phyloP scores from a whole-genome alignment of 2,888 invertebrate genomes.

The Congeria kusceri region DNA sequence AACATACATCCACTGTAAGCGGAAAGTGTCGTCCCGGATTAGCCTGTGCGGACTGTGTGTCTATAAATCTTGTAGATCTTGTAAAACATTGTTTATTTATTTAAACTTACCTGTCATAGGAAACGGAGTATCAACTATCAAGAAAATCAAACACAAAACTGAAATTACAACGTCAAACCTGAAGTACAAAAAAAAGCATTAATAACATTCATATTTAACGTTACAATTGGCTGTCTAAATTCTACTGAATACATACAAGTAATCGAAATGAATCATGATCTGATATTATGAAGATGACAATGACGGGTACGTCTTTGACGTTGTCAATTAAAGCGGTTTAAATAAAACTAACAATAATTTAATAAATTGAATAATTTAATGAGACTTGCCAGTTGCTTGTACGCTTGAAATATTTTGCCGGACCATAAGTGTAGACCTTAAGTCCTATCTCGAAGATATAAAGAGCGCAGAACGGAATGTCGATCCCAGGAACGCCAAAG shows the following conservation, averaged over 20 bases:
- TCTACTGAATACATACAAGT: not conserved
- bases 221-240: not conserved
- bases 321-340: too few species aligned
- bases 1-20: too few species aligned
- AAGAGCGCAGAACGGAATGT: constrained; percentile 84
- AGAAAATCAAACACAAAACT: not conserved
- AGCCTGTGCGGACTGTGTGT: too few species aligned
- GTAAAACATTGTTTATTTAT: too few species aligned
- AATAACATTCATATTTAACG: not conserved
- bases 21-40: too few species aligned
- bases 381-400: constrained; percentile 85
- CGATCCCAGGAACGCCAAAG: constrained; percentile 80
- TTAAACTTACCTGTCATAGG: too few species aligned
- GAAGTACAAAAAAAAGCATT: constrained; percentile 16
- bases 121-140: constrained; percentile 17
- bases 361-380: too few species aligned
- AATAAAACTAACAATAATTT: too few species aligned
- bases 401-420: constrained; percentile 80
- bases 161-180: constrained; percentile 84
- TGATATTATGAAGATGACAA: too few species aligned
- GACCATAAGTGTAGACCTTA: constrained; percentile 85
- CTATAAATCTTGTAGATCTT: too few species aligned
- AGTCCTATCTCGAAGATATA: constrained; percentile 85
- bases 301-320: too few species aligned
- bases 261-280: too few species aligned